These are phyloP conservation scores for Oreochromis tanganicae DNA, from an alignment of 2,113 vertebrate species.

Conservation along the genomic window DNA sequence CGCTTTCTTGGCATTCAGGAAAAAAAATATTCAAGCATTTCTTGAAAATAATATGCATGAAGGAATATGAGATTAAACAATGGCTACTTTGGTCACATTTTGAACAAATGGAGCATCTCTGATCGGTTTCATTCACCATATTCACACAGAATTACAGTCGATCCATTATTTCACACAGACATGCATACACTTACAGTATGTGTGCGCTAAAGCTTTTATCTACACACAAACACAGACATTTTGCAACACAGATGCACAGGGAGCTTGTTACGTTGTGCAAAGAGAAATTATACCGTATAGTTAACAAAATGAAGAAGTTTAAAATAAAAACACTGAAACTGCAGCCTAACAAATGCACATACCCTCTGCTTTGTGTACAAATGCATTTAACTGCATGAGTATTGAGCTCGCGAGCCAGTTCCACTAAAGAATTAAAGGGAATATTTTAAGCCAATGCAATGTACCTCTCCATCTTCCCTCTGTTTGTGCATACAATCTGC, in stretches of 20 bases:
- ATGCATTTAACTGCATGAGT: background rate
- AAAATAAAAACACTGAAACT: background rate
- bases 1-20: slow-evolving; percentile 72
- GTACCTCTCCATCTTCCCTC: slow-evolving; percentile 1
- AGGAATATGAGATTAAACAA: slow-evolving; percentile 54
- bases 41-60: slow-evolving; percentile 68
- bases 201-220: slow-evolving; percentile 30
- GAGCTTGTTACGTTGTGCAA: slow-evolving; percentile 18
- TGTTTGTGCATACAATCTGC: slow-evolving; percentile 1
- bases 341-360: background rate
- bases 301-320: background rate
- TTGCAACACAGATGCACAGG: slow-evolving; percentile 9
- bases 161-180: slow-evolving; percentile 30
- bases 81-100: slow-evolving; percentile 75
- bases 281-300: background rate
- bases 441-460: slow-evolving; percentile 12
- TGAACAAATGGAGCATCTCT: slow-evolving; percentile 43
- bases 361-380: background rate
- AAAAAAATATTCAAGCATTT: slow-evolving; percentile 74
- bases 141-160: slow-evolving; percentile 33
- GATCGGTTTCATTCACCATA: slow-evolving; percentile 24
- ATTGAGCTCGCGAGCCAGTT: background rate
- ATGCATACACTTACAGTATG: slow-evolving; percentile 49
- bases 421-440: slow-evolving; percentile 55
- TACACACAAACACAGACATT: slow-evolving; percentile 39